A percentile compares a stretch with the other conserved stretches of the same genome.
phyloP scores from a whole-genome alignment of 2,113 vertebrate genomes.

The Nothoprocta perdicaria region DNA sequence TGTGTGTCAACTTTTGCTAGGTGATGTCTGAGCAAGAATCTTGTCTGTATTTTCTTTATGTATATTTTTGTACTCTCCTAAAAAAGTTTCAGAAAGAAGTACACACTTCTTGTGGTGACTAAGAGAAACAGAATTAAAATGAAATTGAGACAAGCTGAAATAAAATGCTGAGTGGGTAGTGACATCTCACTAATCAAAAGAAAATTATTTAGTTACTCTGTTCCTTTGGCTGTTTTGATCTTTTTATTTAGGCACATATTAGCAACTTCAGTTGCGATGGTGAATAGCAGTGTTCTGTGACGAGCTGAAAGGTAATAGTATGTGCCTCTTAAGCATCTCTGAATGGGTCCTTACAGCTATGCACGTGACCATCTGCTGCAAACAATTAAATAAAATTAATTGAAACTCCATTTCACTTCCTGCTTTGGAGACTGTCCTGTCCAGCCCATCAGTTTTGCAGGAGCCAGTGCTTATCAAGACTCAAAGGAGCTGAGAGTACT shows the following conservation, averaged over 20 bases:
- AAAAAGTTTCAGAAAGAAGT: conserved; percentile 53
- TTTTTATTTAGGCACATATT: conserved; percentile 35
- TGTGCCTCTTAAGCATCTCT: conserved; percentile 33
- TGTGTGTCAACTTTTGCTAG: conserved; percentile 18
- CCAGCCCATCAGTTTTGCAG: conserved; percentile 2
- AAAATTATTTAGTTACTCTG: conserved; percentile 34
- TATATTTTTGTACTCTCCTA: background rate
- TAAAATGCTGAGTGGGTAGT: conserved; percentile 19
- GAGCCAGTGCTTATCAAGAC: conserved; percentile 31
- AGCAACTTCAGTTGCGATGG: background rate
- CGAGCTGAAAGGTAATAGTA: background rate
- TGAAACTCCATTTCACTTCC: conserved; percentile 35
- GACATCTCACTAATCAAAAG: conserved; percentile 5
- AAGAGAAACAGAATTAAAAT: background rate
- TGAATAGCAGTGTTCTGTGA: conserved; percentile 26
- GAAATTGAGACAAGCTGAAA: conserved; percentile 3
- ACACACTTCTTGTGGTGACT: background rate
- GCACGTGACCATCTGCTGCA: conserved; percentile 43
- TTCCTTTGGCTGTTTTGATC: conserved; percentile 28
- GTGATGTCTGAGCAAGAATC: conserved; percentile 39
- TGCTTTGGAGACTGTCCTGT: background rate
- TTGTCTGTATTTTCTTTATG: conserved; percentile 26
- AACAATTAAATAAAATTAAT: conserved; percentile 58
- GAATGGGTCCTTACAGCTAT: conserved; percentile 27
- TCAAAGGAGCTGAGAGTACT: conserved; percentile 4